Base-by-base conservation (phyloP, 2,888 invertebrate genomes). In the Eupelmus urozonus region DNA sequence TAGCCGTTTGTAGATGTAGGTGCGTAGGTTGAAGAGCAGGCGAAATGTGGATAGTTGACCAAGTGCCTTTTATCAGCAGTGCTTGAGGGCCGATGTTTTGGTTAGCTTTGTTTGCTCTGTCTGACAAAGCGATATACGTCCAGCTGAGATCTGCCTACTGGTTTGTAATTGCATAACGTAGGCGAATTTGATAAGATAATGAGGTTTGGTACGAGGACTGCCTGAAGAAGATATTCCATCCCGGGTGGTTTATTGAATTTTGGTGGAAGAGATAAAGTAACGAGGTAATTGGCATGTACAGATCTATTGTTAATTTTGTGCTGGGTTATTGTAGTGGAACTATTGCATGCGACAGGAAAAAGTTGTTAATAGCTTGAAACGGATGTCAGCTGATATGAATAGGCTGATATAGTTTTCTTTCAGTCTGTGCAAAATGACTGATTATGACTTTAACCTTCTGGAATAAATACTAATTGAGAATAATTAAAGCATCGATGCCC, bases 121-220 rank as follows among this genome's bases (percentile, higher is more conserved):
- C 7, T 45, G 18, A 51, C 27, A 55, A 63, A 51, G 5, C 3
- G 2, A 49, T 49, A 11, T 18, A 60, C 59, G 25, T 34, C 65
- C 3, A 34, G 40, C n/a, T 45, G 7, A 74, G 18, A 34, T 51
- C 3, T 60, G 23, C 25, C 27, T 29, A 29, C 4, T 45, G 4
- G 20, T 40, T 4, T 40, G 18, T 23, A 49, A 76, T 69, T 69
- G 69, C 40, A 7, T 60, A 77, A 77, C 51, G 1, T 29, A 9
- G 23, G 53, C 23, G 20, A 65, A 40, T 63, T 66, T 27, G 63
- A 71, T 62, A 65, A 71, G 27, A 51, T 71, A 72, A 77, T 66
- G 40, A 18, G 1, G 1, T 27, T 9, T 40, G 13, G 0, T 67
- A 53, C 13, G 66, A 60, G 27, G 51, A 69, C n/a, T 51, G 42